Evolutionary conservation across 2,113 vertebrate species (phyloP), one percentile per base, ranked within the genome.

Genomic region (Prietella phreatophila): DNA sequence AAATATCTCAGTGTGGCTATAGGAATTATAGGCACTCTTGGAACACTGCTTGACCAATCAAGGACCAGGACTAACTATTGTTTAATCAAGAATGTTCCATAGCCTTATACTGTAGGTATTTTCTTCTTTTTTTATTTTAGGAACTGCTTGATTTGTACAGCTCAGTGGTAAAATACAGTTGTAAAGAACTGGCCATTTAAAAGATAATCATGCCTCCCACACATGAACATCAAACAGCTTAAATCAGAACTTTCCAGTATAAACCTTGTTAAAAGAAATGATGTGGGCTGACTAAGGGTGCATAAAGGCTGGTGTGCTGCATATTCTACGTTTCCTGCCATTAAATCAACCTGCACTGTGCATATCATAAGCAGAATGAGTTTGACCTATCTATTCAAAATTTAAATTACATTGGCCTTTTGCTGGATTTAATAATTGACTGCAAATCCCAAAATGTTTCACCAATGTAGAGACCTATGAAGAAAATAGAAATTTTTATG

Each of bases 321-420:
- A n/a, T 75, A 75, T 25, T 75, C 22, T 17, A 17, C 17, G 55
- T 47, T 39, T 11, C 10, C 22, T 76, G 39, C 39, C 25, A 76
- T 42, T 47, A 47, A 75, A 42, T 39, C 20, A 11, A 47, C 39
- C 20, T 47, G 22, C 73, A 76, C 73, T 76, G 39, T 47, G 39
- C 73, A 47, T 39, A 75, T 75, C 3, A 47, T 42, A 47, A 47
- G 10, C 20, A 76, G 69, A 73, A 69, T 36, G 36, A 47, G 73
- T 2, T 25, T 76, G 73, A 47, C 73, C 9, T 25, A 13, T 50
- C 92, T 96, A 83, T 39, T 10, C 17, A 39, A 73, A 73, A 73
- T 73, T 2, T 20, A 39, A 73, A 73, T 73, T 39, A 22, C 36
- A 36, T 3, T 20, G 7, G 33, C 5, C 33, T 73, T 73, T 67